Percentiles rank a stretch among this genome's conserved stretches.
Evolutionary conservation across 2,797 vertebrate genomes (phyloP).

Genomic region (Falco berigora): DNA sequence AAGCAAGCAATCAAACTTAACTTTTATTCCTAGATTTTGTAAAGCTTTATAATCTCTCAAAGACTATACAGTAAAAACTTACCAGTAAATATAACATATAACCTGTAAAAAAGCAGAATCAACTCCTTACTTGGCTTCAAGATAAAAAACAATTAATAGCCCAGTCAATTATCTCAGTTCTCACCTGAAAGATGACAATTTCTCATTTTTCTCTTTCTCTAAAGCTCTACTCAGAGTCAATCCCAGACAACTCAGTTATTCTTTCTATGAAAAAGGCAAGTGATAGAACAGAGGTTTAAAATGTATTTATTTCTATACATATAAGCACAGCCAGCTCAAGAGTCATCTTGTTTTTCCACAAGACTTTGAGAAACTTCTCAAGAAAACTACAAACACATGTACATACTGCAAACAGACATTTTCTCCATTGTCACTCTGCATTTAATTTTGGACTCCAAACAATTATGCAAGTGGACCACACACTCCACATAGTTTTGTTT

Average conservation of each 20-base stretch:
- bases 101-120: not conserved
- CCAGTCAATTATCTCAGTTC: not conserved
- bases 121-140: not conserved
- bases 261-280: not conserved
- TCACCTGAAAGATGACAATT: conserved; percentile 18
- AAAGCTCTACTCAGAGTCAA: conserved; percentile 39
- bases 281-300: not conserved
- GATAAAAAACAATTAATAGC: not conserved
- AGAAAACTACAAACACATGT: conserved; percentile 25
- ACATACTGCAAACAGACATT: conserved; percentile 32
- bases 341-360: not conserved
- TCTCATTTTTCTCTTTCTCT: conserved; percentile 26
- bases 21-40: not conserved
- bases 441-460: conserved; percentile 47
- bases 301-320: not conserved
- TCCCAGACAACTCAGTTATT: conserved; percentile 22
- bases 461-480: conserved; percentile 33
- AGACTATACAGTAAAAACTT: not conserved
- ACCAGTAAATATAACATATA: not conserved
- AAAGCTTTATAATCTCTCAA: not conserved
- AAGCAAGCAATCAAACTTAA: not conserved
- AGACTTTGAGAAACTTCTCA: not conserved
- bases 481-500: not conserved
- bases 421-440: conserved; percentile 7
- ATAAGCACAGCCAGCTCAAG: not conserved